Conservation (phyloP, 1,140 invertebrate genomes). For the Propsilocerus akamusi region DNA sequence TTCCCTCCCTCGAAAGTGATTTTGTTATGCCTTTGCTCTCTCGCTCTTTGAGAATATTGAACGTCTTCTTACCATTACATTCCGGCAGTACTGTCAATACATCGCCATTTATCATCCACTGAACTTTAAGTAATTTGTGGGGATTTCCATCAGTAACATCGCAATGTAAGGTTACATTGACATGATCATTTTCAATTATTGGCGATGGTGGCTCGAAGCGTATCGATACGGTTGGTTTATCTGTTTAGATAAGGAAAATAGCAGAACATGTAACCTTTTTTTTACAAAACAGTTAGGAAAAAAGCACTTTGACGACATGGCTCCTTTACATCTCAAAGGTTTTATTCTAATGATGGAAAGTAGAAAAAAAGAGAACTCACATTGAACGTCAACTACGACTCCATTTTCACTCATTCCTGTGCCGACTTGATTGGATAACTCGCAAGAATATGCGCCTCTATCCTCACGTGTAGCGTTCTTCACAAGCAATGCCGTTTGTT, state of each 20-base stretch:
- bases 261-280: not conserved
- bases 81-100: constrained; percentile 70
- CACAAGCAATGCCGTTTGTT: constrained; percentile 55
- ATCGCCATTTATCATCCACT: constrained; percentile 69
- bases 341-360: not conserved
- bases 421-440: constrained; percentile 56
- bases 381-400: constrained; percentile 55
- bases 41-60: constrained; percentile 9
- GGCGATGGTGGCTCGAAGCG: constrained; percentile 53
- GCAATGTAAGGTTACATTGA: constrained; percentile 66
- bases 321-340: not conserved
- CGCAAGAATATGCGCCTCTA: constrained; percentile 62
- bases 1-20: constrained; percentile 6
- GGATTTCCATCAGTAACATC: constrained; percentile 53
- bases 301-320: not conserved
- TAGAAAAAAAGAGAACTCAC: constrained; percentile 34
- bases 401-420: constrained; percentile 43
- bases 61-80: constrained; percentile 38
- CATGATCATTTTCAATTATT: constrained; percentile 57
- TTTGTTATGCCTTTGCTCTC: not conserved
- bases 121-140: constrained; percentile 38
- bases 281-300: not conserved
- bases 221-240: constrained; percentile 55
- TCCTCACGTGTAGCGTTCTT: constrained; percentile 55
- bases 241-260: constrained; percentile 26